Percentiles rank a stretch among this genome's conserved stretches.
Conservation (phyloP, 2,888 invertebrate species). For the Eutolmus rufibarbis region DNA sequence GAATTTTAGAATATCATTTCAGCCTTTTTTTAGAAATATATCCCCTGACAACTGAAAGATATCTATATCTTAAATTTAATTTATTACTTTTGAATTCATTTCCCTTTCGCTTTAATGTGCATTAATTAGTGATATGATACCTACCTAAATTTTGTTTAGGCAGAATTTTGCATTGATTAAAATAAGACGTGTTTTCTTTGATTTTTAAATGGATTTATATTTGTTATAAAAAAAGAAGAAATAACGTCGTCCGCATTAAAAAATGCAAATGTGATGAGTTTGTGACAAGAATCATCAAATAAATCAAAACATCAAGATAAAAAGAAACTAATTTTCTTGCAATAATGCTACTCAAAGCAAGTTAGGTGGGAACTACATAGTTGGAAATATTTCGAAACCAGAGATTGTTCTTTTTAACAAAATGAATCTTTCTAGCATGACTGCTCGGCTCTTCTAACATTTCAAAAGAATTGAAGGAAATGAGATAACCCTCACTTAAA, state of each 20-base stretch:
- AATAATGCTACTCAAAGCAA: neutral
- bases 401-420: neutral
- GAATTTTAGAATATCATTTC: neutral
- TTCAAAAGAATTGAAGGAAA: neutral
- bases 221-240: neutral
- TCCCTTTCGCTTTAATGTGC: neutral
- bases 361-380: neutral
- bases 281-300: neutral
- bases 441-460: neutral
- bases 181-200: neutral
- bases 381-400: neutral
- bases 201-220: neutral
- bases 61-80: neutral
- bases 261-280: neutral
- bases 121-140: neutral
- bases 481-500: neutral
- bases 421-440: neutral
- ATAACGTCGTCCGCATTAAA: neutral
- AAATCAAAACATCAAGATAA: neutral
- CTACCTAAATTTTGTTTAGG: neutral
- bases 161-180: neutral
- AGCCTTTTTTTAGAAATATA: neutral
- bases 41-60: neutral
- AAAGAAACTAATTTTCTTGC: neutral
- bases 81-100: neutral